These are phyloP conservation scores for Amniataba percoides DNA, from an alignment of 2,797 vertebrate species.

Conservation along the genomic window DNA sequence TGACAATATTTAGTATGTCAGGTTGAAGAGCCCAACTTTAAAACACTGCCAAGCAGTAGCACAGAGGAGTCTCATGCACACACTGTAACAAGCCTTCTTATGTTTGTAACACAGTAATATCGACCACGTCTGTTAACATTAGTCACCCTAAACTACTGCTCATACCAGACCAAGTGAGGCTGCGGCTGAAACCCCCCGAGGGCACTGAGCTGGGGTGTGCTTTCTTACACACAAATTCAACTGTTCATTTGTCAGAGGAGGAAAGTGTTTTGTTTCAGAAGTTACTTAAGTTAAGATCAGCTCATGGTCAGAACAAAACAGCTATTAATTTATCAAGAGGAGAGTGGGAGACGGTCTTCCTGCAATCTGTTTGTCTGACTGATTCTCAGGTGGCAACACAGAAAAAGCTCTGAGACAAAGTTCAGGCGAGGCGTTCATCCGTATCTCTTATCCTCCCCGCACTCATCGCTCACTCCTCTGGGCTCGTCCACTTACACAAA, in stretches of 20 bases:
- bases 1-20: too few species aligned
- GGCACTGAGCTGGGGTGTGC: not conserved
- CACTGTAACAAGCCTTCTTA: not conserved
- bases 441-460: constrained; percentile 16
- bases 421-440: constrained; percentile 12
- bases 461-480: constrained; percentile 36
- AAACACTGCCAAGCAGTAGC: too few species aligned
- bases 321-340: not conserved
- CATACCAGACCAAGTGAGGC: not conserved
- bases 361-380: not conserved
- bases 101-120: not conserved
- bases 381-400: constrained; percentile 14
- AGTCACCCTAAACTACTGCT: not conserved
- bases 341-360: not conserved
- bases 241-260: not conserved
- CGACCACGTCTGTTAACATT: not conserved
- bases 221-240: not conserved
- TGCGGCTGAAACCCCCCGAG: not conserved
- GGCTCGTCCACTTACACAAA: constrained; percentile 5
- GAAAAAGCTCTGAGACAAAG: not conserved
- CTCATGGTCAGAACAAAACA: not conserved
- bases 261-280: not conserved
- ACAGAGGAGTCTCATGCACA: too few species aligned
- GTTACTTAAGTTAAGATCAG: not conserved
- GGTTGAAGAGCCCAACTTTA: too few species aligned